These are phyloP conservation scores for Rhynchophorus ferrugineus DNA, from an alignment of 1,140 invertebrate genomes.

Conservation along the genomic window DNA sequence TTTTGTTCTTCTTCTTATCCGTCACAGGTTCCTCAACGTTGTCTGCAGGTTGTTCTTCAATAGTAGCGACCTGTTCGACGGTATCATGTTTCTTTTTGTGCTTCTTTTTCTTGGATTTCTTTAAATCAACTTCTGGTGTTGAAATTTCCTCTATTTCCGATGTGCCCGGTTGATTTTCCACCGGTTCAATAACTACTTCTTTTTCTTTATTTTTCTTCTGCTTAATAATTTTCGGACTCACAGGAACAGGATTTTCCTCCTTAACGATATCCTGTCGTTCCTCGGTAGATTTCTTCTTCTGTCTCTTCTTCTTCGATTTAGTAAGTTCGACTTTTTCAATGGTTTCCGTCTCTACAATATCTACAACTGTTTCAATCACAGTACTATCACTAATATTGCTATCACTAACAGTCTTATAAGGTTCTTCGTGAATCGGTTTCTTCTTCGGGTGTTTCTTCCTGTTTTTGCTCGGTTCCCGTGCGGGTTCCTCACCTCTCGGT, in stretches of 20 bases:
- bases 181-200: neutral
- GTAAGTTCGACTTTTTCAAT: neutral
- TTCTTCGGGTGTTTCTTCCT: slow-evolving; percentile 5
- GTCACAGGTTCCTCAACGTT: no score
- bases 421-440: neutral
- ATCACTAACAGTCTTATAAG: neutral
- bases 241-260: neutral
- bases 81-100: neutral
- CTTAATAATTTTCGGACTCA: neutral
- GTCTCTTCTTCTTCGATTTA: slow-evolving; percentile 10
- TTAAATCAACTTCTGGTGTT: neutral
- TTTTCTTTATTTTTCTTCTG: slow-evolving; percentile 13
- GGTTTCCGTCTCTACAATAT: neutral
- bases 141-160: neutral
- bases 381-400: neutral
- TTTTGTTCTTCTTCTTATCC: no score
- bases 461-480: neutral
- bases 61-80: no score
- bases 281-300: slow-evolving; percentile 1
- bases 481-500: neutral
- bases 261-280: no score
- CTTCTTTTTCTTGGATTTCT: neutral
- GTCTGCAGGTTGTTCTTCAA: no score
- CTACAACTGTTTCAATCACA: neutral
- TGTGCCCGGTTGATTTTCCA: neutral